A percentile compares a stretch with the other conserved stretches of the same genome.
phyloP scores from a whole-genome alignment of 2,888 invertebrate species.

The Iphiclides podalirius region DNA sequence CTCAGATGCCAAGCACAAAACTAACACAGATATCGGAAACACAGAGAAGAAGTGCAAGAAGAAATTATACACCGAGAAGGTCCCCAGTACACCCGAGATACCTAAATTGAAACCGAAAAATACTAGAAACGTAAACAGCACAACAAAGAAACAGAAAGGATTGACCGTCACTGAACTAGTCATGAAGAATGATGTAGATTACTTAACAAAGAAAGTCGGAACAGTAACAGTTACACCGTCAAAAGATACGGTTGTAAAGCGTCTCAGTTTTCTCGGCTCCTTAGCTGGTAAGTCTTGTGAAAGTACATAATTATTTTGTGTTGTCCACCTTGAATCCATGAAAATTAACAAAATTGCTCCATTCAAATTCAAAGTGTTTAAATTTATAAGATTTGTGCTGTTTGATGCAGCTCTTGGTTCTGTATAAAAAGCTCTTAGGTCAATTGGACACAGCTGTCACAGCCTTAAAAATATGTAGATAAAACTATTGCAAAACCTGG shows the following conservation, averaged over 20 bases:
- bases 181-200: constrained; percentile 45
- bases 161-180: constrained; percentile 60
- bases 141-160: constrained; percentile 55
- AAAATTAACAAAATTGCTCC: too few species aligned
- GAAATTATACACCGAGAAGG: constrained; percentile 60
- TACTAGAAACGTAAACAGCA: constrained; percentile 46
- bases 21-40: constrained; percentile 36
- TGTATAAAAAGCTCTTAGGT: too few species aligned
- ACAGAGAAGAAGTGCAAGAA: constrained; percentile 58
- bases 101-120: constrained; percentile 39
- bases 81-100: constrained; percentile 56
- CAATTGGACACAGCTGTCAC: too few species aligned
- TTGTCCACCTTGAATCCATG: too few species aligned
- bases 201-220: constrained; percentile 44
- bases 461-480: too few species aligned
- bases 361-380: too few species aligned
- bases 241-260: constrained; percentile 38
- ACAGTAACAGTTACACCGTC: constrained; percentile 41
- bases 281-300: constrained; percentile 68
- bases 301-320: not conserved
- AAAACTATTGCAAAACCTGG: too few species aligned
- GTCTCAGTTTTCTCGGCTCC: constrained; percentile 76
- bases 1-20: constrained; percentile 53
- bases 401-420: too few species aligned
- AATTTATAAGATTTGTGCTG: too few species aligned